phyloP scores from a whole-genome alignment of 1,140 invertebrate genomes.

The Mesaphorura yosii region DNA sequence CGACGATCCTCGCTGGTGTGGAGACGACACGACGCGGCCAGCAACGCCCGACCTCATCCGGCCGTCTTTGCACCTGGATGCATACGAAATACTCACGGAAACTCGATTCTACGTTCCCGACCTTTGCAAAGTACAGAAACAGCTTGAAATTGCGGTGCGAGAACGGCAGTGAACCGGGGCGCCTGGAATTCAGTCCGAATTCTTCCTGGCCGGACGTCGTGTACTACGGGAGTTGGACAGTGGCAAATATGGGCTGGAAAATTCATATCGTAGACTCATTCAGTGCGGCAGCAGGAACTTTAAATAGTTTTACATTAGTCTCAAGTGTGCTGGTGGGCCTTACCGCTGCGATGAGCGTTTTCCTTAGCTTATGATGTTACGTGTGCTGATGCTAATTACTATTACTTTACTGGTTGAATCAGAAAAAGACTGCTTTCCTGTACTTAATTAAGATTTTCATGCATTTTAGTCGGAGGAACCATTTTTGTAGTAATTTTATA shows the following conservation, averaged over 20 bases:
- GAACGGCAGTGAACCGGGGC: slow-evolving; percentile 52
- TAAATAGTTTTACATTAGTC: too few relatives aligned
- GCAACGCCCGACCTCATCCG: slow-evolving; percentile 63
- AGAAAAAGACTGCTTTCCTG: too few relatives aligned
- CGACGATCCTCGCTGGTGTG: slow-evolving; percentile 61
- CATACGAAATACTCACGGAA: slow-evolving; percentile 56
- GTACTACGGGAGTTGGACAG: slow-evolving; percentile 87
- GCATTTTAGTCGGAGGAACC: too few relatives aligned
- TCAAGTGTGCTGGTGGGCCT: too few relatives aligned
- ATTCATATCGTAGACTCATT: slow-evolving; percentile 62
- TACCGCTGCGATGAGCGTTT: too few relatives aligned
- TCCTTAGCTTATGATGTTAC: too few relatives aligned
- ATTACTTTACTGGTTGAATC: too few relatives aligned
- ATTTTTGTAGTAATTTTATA: too few relatives aligned
- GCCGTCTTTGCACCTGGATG: slow-evolving; percentile 60
- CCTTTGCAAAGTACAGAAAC: slow-evolving; percentile 73
- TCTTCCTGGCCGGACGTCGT: slow-evolving; percentile 80
- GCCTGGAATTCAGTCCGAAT: slow-evolving; percentile 73
- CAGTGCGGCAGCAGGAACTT: too few relatives aligned
- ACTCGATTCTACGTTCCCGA: slow-evolving; percentile 61
- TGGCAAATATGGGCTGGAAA: slow-evolving; percentile 82
- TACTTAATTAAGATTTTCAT: too few relatives aligned
- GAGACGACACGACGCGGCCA: slow-evolving; percentile 67
- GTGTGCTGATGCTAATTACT: too few relatives aligned
- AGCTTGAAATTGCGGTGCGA: slow-evolving; percentile 56